phyloP scores from a whole-genome alignment of 2,888 invertebrate species.

The Parnassius smintheus region DNA sequence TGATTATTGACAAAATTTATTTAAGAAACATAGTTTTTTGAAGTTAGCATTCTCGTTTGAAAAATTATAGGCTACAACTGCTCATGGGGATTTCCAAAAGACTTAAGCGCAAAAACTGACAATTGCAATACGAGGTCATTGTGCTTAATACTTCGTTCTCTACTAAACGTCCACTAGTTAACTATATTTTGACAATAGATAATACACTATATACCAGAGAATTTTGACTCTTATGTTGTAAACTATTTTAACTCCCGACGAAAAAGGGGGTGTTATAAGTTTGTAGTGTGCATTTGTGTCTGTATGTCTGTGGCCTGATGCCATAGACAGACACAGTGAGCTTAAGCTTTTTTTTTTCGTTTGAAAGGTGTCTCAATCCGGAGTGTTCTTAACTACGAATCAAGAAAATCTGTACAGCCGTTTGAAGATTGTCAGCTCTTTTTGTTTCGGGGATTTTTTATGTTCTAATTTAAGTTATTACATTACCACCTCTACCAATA shows the following conservation, averaged over 20 bases:
- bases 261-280: no score
- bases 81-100: constrained; percentile 58
- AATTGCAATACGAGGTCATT: constrained; percentile 51
- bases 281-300: no score
- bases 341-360: no score
- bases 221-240: constrained; percentile 1
- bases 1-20: background rate
- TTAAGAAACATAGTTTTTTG: background rate
- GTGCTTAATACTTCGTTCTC: constrained; percentile 36
- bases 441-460: no score
- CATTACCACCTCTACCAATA: constrained; percentile 18
- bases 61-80: constrained; percentile 39
- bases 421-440: no score
- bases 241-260: constrained; percentile 5
- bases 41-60: constrained; percentile 27
- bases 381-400: no score
- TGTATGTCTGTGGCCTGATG: no score
- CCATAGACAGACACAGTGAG: no score
- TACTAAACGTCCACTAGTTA: constrained; percentile 27
- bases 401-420: no score
- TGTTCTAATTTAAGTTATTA: background rate
- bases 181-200: constrained; percentile 10
- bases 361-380: no score
- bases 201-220: no score
- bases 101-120: constrained; percentile 48